phyloP scores from a whole-genome alignment of 2,888 invertebrate species.

The Lycia hirtaria region DNA sequence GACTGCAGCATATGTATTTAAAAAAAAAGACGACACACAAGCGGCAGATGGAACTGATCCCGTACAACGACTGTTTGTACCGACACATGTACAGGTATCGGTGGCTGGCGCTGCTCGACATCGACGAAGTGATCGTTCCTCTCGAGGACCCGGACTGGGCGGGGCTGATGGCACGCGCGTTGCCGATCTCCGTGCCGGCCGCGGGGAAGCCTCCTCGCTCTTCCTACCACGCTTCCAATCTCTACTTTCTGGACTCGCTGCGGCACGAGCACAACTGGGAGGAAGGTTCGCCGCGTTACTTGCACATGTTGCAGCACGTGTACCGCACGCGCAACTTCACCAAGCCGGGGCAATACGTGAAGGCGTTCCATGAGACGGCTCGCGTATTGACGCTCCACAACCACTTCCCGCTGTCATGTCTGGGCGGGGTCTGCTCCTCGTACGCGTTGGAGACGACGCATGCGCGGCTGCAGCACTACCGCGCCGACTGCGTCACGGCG shows the following conservation, averaged over 20 bases:
- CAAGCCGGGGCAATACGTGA: constrained; percentile 96
- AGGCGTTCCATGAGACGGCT: constrained; percentile 97
- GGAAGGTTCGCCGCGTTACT: constrained; percentile 92
- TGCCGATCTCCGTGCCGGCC: constrained; percentile 87
- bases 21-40: constrained; percentile 97
- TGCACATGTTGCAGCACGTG: constrained; percentile 98
- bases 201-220: constrained; percentile 86
- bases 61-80: constrained; percentile 98
- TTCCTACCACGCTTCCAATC: constrained; percentile 95
- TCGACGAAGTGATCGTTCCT: constrained; percentile 98
- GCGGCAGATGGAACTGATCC: constrained; percentile 96
- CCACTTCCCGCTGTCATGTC: constrained; percentile 95
- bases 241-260: constrained; percentile 96
- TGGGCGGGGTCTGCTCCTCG: constrained; percentile 93
- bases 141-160: constrained; percentile 90
- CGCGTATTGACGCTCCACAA: constrained; percentile 95
- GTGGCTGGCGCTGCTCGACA: constrained; percentile 95
- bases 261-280: constrained; percentile 92
- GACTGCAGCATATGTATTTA: constrained; percentile 94
- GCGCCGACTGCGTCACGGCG: constrained; percentile 95
- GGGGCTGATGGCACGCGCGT: constrained; percentile 90
- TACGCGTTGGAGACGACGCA: constrained; percentile 92
- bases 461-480: constrained; percentile 97
- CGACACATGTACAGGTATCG: constrained; percentile 95
- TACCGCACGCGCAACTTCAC: constrained; percentile 96